Conservation (phyloP, 2,113 vertebrate genomes). For the human (Homo sapiens) region GRCh38 chr2:5981501-5982000, state of each 20-base stretch:
- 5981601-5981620: neutral
- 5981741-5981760: neutral
- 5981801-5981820: neutral
- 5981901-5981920: neutral
- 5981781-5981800: neutral
- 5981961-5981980: neutral
- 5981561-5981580: neutral
- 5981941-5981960: neutral
- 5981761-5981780: neutral
- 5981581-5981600: neutral
- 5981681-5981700: neutral
- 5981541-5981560: too few species aligned
- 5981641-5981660: neutral
- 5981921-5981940: neutral
- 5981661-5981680: neutral
- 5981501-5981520: neutral
- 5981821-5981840: rapidly evolving
- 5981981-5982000: neutral
- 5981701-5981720: neutral
- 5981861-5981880: neutral
- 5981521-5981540: neutral
- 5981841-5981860: neutral
- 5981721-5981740: neutral
- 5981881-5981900: neutral
- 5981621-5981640: neutral